Percentiles rank a stretch among this genome's conserved stretches.
These are phyloP conservation scores for Aspidoscelis tigris DNA, from an alignment of 2,113 vertebrate species.

Conservation along the genomic window DNA sequence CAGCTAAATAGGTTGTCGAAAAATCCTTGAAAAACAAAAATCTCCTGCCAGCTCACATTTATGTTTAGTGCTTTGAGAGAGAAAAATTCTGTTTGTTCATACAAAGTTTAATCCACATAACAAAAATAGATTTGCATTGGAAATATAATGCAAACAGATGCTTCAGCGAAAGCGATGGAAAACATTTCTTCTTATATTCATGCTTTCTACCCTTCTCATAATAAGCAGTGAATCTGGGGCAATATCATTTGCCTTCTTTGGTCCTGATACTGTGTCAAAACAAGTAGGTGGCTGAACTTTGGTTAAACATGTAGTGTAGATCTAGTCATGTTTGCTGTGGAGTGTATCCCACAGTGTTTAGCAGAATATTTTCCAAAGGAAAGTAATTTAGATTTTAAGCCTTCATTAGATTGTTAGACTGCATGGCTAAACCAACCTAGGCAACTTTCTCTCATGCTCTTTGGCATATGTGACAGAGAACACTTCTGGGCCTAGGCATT, in stretches of 20 bases:
- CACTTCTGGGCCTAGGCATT: too few relatives aligned
- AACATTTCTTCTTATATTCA: background rate
- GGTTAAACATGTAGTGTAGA: background rate
- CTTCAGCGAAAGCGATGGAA: conserved; percentile 17
- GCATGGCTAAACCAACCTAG: background rate
- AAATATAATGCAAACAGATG: conserved; percentile 1
- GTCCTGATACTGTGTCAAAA: background rate
- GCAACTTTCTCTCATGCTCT: too few relatives aligned
- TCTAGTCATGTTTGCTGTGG: background rate
- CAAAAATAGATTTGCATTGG: conserved; percentile 27
- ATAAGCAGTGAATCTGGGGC: background rate
- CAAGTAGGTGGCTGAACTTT: background rate
- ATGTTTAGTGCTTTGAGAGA: conserved; percentile 41
- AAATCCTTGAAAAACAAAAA: conserved; percentile 20
- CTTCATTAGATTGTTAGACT: background rate
- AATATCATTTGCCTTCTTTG: background rate
- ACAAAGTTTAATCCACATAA: conserved; percentile 30
- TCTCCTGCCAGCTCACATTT: conserved; percentile 37
- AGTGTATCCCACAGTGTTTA: background rate
- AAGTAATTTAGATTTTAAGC: background rate
- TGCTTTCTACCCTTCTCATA: too few relatives aligned
- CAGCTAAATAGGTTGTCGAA: conserved; percentile 53
- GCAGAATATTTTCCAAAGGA: background rate
- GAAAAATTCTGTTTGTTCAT: conserved; percentile 2
- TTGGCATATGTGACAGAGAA: too few relatives aligned